A percentile compares a stretch with the other conserved stretches of the same genome.
These are phyloP conservation scores for Apomyelois bistriatella DNA, from an alignment of 2,888 invertebrate species.

Conservation along the genomic window DNA sequence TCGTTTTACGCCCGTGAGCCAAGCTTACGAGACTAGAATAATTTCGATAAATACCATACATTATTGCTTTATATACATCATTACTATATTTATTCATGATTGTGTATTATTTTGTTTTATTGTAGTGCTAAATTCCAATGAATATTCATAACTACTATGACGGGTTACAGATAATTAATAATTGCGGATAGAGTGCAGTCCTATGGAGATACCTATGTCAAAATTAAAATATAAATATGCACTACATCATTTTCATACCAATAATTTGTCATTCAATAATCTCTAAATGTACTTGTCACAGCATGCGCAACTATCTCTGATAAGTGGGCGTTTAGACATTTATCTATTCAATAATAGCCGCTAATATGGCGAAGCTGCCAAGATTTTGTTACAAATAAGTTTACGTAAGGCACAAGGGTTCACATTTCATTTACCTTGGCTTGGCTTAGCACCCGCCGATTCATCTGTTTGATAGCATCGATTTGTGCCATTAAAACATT, in stretches of 20 bases:
- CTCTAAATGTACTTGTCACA: background rate
- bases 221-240: no score
- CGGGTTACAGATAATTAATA: no score
- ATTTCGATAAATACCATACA: constrained; percentile 1
- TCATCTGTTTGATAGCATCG: constrained; percentile 58
- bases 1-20: constrained; percentile 18
- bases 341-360: constrained; percentile 27
- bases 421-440: constrained; percentile 47
- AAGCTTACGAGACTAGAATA: constrained; percentile 3
- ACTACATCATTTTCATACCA: background rate
- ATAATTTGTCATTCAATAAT: background rate
- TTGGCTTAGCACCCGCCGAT: constrained; percentile 39
- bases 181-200: no score
- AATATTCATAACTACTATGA: no score
- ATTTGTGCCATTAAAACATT: constrained; percentile 59
- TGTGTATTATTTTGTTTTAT: background rate
- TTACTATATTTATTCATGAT: background rate
- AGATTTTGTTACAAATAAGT: constrained; percentile 41
- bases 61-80: background rate
- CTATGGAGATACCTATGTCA: no score
- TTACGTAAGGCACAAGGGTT: constrained; percentile 37
- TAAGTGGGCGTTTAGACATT: constrained; percentile 29
- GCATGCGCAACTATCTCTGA: constrained; percentile 17
- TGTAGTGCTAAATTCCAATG: background rate
- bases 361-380: constrained; percentile 25